A percentile compares a stretch with the other conserved stretches of the same genome.
Evolutionary conservation across 2,888 invertebrate genomes (phyloP).

Genomic region (Onthophagus sagittarius): DNA sequence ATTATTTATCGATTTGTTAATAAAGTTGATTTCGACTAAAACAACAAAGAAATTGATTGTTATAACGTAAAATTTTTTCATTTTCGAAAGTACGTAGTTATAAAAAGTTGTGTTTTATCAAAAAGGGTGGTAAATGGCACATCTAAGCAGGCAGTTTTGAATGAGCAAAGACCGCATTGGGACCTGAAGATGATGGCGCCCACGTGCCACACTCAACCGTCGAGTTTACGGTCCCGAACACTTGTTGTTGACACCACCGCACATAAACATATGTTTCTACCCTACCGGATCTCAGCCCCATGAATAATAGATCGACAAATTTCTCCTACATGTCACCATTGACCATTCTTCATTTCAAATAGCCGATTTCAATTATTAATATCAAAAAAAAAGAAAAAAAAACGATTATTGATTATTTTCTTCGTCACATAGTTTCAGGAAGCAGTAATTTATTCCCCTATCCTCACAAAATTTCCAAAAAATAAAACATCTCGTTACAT

Average conservation of each 20-base stretch:
- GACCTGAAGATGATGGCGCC: slow-evolving; percentile 13
- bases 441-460: background rate
- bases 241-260: slow-evolving; percentile 7
- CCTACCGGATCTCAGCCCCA: background rate
- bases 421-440: too few relatives aligned
- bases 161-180: slow-evolving; percentile 22
- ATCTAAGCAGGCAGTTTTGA: slow-evolving; percentile 19
- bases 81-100: background rate
- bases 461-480: background rate
- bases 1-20: too few relatives aligned
- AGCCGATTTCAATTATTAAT: background rate
- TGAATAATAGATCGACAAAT: slow-evolving; percentile 5
- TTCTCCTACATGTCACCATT: background rate
- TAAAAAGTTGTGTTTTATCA: background rate
- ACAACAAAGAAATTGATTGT: too few relatives aligned
- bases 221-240: slow-evolving; percentile 11
- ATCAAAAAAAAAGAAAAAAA: too few relatives aligned
- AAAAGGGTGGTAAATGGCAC: background rate
- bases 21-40: too few relatives aligned
- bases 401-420: too few relatives aligned
- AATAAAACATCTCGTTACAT: slow-evolving; percentile 6
- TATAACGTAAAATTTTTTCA: too few relatives aligned
- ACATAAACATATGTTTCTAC: slow-evolving; percentile 11
- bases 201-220: slow-evolving; percentile 4
- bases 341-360: background rate